These are phyloP conservation scores for Tridacna gigas DNA, from an alignment of 2,888 invertebrate genomes.

Conservation along the genomic window DNA sequence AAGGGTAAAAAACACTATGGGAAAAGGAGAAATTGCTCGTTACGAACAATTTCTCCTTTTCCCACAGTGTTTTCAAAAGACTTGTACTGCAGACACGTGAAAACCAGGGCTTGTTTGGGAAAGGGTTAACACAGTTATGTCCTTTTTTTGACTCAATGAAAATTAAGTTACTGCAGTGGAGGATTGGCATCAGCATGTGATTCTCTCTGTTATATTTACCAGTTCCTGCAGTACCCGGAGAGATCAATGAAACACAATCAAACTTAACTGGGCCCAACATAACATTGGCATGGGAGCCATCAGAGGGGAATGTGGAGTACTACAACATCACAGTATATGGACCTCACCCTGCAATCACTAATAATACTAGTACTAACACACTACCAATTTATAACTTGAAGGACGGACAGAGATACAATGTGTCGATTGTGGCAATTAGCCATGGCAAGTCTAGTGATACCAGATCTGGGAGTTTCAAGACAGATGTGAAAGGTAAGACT, in stretches of 20 bases:
- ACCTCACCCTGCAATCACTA: not conserved
- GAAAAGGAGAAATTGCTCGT: not conserved
- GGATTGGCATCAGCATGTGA: not conserved
- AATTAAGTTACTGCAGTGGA: not conserved
- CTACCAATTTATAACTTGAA: not conserved
- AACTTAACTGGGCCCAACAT: not conserved
- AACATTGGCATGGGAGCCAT: not conserved
- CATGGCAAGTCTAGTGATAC: not conserved
- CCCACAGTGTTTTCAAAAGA: not conserved
- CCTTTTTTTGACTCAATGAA: no score
- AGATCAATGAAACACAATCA: not conserved
- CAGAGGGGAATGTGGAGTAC: not conserved
- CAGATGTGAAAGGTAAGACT: slow-evolving; percentile 1
- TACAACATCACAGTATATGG: not conserved
- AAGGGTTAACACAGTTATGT: not conserved
- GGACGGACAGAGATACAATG: slow-evolving; percentile 8
- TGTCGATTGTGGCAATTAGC: slow-evolving; percentile 8
- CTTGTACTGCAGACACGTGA: no score
- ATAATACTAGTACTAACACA: not conserved
- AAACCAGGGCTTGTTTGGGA: not conserved
- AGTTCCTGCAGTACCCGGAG: slow-evolving; percentile 11
- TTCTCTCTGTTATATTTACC: not conserved
- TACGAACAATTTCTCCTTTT: not conserved
- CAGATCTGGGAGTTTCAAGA: not conserved
- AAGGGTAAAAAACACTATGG: not conserved